Evolutionary conservation across 2,113 vertebrate species (phyloP).

Genomic region (Falcunculus frontatus): DNA sequence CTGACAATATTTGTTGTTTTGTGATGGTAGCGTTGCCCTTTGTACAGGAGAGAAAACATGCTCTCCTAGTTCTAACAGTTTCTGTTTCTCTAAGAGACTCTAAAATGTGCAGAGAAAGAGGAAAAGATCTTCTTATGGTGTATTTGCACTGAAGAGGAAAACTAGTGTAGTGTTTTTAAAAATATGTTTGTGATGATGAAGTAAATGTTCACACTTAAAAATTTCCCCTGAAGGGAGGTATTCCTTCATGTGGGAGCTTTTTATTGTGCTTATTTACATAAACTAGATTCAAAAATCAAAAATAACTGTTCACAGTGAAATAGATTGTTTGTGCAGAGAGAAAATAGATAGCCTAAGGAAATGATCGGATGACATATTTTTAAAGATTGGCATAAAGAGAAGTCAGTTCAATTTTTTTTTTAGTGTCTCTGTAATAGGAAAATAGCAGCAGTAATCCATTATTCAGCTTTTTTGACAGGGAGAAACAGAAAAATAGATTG

Average conservation of each 20-base stretch:
- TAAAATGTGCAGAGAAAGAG: neutral
- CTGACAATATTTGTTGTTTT: neutral
- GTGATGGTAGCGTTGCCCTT: neutral
- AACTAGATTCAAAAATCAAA: neutral
- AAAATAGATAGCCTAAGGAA: neutral
- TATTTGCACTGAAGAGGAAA: neutral
- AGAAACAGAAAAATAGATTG: neutral
- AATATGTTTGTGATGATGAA: neutral
- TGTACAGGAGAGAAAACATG: neutral
- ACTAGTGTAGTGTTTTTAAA: neutral
- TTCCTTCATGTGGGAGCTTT: neutral
- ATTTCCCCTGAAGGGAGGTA: neutral
- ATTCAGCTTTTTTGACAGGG: neutral
- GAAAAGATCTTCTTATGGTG: neutral
- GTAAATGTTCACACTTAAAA: neutral
- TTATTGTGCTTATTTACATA: neutral
- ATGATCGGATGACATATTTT: neutral
- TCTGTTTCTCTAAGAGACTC: neutral
- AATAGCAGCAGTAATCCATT: neutral
- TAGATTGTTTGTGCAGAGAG: neutral
- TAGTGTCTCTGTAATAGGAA: neutral
- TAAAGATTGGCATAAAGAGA: neutral
- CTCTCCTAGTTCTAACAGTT: neutral
- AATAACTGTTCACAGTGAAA: neutral
- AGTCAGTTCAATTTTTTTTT: neutral